Percentiles rank a stretch among this genome's conserved stretches.
Evolutionary conservation across 2,888 invertebrate genomes (phyloP).

Genomic region (Heliconius erato): DNA sequence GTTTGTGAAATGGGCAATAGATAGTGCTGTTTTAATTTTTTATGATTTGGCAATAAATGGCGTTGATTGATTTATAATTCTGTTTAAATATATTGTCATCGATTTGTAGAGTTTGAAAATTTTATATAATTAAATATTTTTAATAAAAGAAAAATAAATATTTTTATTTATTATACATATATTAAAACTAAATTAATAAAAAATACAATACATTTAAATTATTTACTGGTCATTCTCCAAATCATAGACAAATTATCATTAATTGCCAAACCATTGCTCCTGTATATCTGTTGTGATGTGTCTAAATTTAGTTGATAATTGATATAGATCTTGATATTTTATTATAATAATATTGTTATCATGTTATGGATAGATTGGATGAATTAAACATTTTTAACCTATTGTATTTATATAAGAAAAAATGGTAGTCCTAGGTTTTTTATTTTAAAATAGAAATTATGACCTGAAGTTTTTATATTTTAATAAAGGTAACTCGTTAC

Average conservation of each 20-base stretch:
- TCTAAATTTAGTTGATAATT: too few relatives aligned
- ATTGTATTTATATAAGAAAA: not conserved
- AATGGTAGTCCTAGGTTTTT: not conserved
- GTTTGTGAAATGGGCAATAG: not conserved
- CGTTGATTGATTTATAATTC: constrained; percentile 6
- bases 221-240: not conserved
- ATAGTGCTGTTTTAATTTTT: not conserved
- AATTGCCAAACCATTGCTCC: not conserved
- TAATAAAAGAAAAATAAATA: not conserved
- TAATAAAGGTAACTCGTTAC: not conserved
- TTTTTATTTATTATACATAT: too few relatives aligned
- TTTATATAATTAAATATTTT: too few relatives aligned
- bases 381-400: not conserved
- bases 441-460: not conserved
- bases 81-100: not conserved
- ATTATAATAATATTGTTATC: not conserved
- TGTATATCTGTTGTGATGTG: constrained; percentile 2
- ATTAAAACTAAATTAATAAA: too few relatives aligned
- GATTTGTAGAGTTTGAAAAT: not conserved
- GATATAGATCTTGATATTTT: not conserved
- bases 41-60: constrained; percentile 25
- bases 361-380: not conserved
- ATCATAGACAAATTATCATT: not conserved
- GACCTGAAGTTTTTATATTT: not conserved
- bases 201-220: not conserved